phyloP scores from a whole-genome alignment of 2,797 vertebrate genomes.

The Muscicapa comitata region DNA sequence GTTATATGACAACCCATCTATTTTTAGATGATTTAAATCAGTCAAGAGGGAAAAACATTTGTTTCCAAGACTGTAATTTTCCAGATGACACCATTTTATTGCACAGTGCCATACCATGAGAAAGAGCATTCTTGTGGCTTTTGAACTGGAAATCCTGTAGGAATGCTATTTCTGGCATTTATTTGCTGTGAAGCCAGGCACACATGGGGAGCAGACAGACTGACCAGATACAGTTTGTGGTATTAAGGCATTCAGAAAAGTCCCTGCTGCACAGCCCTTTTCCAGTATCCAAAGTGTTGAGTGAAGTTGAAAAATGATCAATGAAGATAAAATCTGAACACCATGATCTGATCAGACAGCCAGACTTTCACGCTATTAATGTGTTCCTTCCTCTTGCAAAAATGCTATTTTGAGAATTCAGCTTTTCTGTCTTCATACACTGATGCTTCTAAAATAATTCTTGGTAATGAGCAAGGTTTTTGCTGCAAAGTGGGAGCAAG shows the following conservation, averaged over 20 bases:
- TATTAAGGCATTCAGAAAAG: constrained; percentile 59
- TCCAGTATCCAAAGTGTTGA: constrained; percentile 41
- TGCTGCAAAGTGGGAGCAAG: not conserved
- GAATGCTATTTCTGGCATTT: constrained; percentile 73
- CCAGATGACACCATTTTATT: constrained; percentile 76
- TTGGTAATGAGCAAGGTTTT: constrained; percentile 13
- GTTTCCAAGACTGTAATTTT: constrained; percentile 75
- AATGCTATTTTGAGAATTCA: not conserved
- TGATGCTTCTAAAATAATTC: not conserved
- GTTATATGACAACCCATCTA: constrained; percentile 62
- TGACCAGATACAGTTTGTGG: constrained; percentile 69
- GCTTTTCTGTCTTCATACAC: constrained; percentile 29
- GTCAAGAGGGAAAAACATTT: constrained; percentile 54
- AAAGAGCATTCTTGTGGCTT: constrained; percentile 76
- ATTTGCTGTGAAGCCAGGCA: constrained; percentile 67
- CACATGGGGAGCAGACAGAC: constrained; percentile 64
- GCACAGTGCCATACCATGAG: constrained; percentile 72
- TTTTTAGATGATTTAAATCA: constrained; percentile 74
- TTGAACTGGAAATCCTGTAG: constrained; percentile 73
- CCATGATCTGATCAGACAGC: constrained; percentile 40
- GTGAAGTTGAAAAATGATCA: constrained; percentile 53
- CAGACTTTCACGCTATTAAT: constrained; percentile 29
- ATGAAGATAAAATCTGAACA: constrained; percentile 44
- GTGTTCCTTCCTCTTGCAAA: constrained; percentile 38
- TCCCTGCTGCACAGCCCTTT: constrained; percentile 31